Conservation (phyloP, 2,113 vertebrate species). For the Mirounga angustirostris region DNA sequence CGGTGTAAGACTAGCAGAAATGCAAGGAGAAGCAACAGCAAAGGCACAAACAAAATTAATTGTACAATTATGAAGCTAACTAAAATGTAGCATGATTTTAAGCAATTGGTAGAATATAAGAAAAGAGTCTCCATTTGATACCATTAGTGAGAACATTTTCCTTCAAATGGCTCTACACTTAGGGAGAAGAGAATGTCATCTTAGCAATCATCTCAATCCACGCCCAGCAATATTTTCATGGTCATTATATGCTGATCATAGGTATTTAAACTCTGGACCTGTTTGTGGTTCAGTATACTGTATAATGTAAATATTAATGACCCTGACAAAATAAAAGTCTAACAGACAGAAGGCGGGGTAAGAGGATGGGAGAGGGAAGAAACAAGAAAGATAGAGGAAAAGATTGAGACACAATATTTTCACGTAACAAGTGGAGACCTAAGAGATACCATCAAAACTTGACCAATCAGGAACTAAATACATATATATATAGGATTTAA, state of each 20-base stretch:
- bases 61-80: neutral
- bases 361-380: neutral
- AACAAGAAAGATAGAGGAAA: neutral
- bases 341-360: neutral
- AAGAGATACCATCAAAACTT: neutral
- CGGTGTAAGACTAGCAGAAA: neutral
- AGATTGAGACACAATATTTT: neutral
- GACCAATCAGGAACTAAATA: neutral
- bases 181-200: neutral
- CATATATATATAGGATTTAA: neutral
- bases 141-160: neutral
- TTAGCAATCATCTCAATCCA: neutral
- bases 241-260: neutral
- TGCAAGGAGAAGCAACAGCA: neutral
- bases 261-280: neutral
- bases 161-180: neutral
- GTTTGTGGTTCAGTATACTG: neutral
- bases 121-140: neutral
- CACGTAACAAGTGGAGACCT: neutral
- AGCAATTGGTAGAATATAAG: neutral
- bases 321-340: neutral
- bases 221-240: neutral
- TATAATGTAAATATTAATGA: neutral
- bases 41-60: neutral
- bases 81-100: slow-evolving; percentile 23